Percentiles rank a stretch among this genome's conserved stretches.
phyloP scores from a whole-genome alignment of 2,797 vertebrate species.

The Trachops cirrhosus region DNA sequence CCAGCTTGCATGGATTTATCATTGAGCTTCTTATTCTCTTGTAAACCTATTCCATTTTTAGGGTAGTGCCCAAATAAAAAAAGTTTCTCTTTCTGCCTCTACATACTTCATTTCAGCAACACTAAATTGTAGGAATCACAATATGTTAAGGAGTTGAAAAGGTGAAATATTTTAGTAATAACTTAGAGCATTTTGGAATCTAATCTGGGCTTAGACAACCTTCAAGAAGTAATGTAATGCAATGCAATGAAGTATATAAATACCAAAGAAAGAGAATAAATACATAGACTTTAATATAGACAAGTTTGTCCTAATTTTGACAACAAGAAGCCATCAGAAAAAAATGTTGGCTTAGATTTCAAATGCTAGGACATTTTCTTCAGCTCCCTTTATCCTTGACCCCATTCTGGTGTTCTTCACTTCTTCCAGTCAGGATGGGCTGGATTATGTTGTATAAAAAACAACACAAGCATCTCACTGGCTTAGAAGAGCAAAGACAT shows the following conservation, averaged over 20 bases:
- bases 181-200: background rate
- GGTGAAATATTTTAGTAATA: background rate
- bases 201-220: background rate
- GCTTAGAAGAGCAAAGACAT: background rate
- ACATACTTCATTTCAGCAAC: background rate
- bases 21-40: background rate
- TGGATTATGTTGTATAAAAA: background rate
- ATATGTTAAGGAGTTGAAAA: background rate
- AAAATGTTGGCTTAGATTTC: background rate
- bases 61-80: background rate
- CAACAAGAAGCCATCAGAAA: background rate
- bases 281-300: background rate
- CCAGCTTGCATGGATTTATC: background rate
- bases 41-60: background rate
- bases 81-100: background rate
- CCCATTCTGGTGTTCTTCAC: background rate
- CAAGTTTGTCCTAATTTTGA: background rate
- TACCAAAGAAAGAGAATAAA: background rate
- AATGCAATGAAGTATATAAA: background rate
- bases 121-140: background rate
- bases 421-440: background rate
- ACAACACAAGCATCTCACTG: background rate
- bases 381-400: background rate
- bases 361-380: background rate
- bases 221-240: background rate